These are phyloP conservation scores for Tympanoctomys barrerae DNA, from an alignment of 2,797 vertebrate species.

Conservation along the genomic window DNA sequence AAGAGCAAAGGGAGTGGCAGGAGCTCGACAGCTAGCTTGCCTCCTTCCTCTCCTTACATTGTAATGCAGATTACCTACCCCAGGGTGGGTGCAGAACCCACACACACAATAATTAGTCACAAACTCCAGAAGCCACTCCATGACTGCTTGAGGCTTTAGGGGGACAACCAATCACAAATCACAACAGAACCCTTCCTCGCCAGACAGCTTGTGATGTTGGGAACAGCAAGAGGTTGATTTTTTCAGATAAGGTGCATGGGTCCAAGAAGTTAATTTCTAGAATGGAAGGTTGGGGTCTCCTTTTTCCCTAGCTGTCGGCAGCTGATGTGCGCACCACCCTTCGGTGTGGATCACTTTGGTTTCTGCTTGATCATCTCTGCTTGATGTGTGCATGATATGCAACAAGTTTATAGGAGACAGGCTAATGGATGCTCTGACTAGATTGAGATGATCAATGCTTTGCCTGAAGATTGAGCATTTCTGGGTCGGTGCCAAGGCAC, in stretches of 20 bases:
- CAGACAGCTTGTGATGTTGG: neutral
- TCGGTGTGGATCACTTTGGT: neutral
- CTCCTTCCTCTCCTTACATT: no score
- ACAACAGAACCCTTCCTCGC: no score
- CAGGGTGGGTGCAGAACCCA: no score
- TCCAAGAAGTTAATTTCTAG: neutral
- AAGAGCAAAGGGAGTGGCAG: no score
- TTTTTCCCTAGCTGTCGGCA: neutral
- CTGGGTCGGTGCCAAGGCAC: neutral
- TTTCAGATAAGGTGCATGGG: neutral
- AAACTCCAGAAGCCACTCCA: no score
- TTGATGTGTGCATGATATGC: neutral
- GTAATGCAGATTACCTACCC: no score
- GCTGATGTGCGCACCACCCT: neutral
- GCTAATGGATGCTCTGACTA: neutral
- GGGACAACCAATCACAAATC: no score
- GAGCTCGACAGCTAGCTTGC: no score
- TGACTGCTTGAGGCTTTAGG: no score
- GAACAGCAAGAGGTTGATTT: neutral
- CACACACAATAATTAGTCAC: no score
- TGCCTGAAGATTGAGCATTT: neutral
- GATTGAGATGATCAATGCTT: slow-evolving; percentile 5
- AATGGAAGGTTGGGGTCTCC: neutral
- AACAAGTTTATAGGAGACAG: neutral
- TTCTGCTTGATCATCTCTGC: neutral